Evolutionary conservation across 2,113 vertebrate species (phyloP).

Genomic region (Platycercus adscitus): DNA sequence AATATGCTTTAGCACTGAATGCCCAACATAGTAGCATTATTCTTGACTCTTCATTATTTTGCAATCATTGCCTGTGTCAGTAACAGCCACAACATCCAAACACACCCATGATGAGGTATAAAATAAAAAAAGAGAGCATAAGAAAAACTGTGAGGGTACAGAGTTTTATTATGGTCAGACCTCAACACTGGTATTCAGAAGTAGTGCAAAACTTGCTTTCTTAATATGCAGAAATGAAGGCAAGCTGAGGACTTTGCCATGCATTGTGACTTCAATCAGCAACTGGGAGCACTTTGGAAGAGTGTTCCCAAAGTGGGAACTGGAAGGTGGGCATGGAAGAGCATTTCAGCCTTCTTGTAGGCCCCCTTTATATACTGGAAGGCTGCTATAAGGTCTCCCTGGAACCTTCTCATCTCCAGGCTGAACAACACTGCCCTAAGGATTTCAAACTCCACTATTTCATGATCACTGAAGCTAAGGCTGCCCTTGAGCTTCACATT

Average conservation of each 20-base stretch:
- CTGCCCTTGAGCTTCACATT: not conserved
- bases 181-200: not conserved
- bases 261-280: not conserved
- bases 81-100: not conserved
- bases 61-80: not conserved
- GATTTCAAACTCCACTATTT: not conserved
- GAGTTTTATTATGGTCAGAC: not conserved
- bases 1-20: not conserved
- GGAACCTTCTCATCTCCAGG: not conserved
- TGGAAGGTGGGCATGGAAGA: not conserved
- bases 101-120: not conserved
- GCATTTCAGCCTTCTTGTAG: not conserved
- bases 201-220: not conserved
- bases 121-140: not conserved
- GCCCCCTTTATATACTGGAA: not conserved
- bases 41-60: not conserved
- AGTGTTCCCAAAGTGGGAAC: not conserved
- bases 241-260: not conserved
- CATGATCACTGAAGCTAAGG: not conserved
- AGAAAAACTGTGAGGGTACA: not conserved
- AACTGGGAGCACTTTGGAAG: not conserved
- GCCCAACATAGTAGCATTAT: not conserved
- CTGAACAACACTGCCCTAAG: not conserved
- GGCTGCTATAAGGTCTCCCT: not conserved
- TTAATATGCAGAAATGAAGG: not conserved